These are phyloP conservation scores for Dasyurus viverrinus DNA, from an alignment of 2,113 vertebrate species.

Conservation along the genomic window DNA sequence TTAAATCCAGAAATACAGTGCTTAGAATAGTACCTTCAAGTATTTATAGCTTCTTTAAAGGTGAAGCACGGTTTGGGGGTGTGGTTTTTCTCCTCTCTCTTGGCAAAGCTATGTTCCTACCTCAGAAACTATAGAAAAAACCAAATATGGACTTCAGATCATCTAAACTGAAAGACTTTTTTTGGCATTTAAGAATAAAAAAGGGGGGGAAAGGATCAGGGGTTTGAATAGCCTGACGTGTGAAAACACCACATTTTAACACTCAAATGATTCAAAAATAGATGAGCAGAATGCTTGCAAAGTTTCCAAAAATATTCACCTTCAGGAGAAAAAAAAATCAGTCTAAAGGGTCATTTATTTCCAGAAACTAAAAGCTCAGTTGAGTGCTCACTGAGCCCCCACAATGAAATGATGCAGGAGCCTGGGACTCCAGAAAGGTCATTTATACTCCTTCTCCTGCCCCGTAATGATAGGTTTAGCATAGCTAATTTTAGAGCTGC, in stretches of 20 bases:
- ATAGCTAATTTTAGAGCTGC: conserved; percentile 71
- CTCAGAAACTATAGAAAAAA: conserved; percentile 65
- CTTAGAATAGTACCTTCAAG: conserved; percentile 65
- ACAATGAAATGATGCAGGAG: conserved; percentile 59
- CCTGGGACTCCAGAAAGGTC: conserved; percentile 62
- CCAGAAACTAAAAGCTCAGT: conserved; percentile 63
- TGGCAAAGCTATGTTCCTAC: conserved; percentile 67
- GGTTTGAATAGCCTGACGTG: conserved; percentile 72
- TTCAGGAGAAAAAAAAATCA: conserved; percentile 70
- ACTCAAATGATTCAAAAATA: conserved; percentile 77
- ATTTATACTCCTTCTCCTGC: conserved; percentile 60
- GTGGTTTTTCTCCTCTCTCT: conserved; percentile 53
- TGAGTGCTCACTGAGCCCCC: conserved; percentile 54
- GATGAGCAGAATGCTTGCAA: conserved; percentile 77
- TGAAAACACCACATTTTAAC: conserved; percentile 79
- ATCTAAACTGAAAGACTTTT: conserved; percentile 69
- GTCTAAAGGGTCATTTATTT: conserved; percentile 79
- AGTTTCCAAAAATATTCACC: conserved; percentile 77
- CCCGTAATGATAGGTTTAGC: conserved; percentile 74
- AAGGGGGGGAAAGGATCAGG: conserved; percentile 52
- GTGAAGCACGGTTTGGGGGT: conserved; percentile 48
- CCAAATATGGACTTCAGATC: conserved; percentile 74
- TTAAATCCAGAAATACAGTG: conserved; percentile 71
- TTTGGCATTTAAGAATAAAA: conserved; percentile 72
- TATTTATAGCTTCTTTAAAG: conserved; percentile 69